Evolutionary conservation across 2,888 invertebrate species (phyloP), one percentile per base, ranked within the genome.

Genomic region (Apodemia zela): DNA sequence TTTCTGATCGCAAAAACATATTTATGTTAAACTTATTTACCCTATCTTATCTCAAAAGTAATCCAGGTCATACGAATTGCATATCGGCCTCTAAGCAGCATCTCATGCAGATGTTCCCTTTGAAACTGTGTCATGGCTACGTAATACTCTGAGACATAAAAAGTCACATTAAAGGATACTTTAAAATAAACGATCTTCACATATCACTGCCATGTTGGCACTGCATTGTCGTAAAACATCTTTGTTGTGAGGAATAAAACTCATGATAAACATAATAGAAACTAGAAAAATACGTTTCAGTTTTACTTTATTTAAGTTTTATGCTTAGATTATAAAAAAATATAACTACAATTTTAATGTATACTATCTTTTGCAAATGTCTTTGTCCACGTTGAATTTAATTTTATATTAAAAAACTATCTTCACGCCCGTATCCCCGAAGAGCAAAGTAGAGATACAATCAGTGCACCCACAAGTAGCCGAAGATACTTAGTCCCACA

Each of bases 141-240:
- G 25, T 54, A 54, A 54, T 13, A 25, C 54, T 54, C 54, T 54
- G 54, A 54, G 54, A 54, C 21, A 54, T 21, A 51, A 54, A 54
- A 54, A 54, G 54, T 54, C 15, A 13, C 21, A 54, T 25, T 49
- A 17, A 38, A 13, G 54, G 45, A 45, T n/a, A 45, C 45, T 54
- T 54, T 21, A 54, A 21, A 25, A 54, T 25, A 54, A 54, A 54
- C 25, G 54, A 25, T 21, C 25, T 15, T 54, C 25, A 54, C 54
- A 54, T 54, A 54, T 54, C 25, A 21, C 54, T 25, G 49, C n/a
- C n/a, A n/a, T 45, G 42, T 45, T 45, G 42, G 42, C 15, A 42
- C 42, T 42, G 42, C 15, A n/a, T 42, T 42, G 42, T 42, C 42
- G 42, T 42, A 42, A 42, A 42, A 42, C 42, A 42, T 42, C 42